These are phyloP conservation scores for Aleadryas rufinucha DNA, from an alignment of 2,113 vertebrate species.

Conservation along the genomic window DNA sequence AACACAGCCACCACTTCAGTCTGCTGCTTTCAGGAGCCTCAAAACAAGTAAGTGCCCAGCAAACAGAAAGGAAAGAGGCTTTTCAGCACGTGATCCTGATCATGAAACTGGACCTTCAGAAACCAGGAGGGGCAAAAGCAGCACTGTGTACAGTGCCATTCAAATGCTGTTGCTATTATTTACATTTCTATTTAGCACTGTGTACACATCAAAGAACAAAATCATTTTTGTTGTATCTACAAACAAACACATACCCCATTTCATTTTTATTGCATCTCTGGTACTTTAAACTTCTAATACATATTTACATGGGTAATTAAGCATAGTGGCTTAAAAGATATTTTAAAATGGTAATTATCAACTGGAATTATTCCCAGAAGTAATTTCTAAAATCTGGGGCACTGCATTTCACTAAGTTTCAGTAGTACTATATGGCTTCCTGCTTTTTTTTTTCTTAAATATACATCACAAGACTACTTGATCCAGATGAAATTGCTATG, in stretches of 20 bases:
- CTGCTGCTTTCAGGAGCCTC: not conserved
- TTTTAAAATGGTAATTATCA: conserved; percentile 48
- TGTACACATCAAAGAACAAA: not conserved
- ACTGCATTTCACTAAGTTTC: conserved; percentile 29
- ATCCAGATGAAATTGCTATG: conserved; percentile 9
- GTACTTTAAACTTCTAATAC: conserved; percentile 28
- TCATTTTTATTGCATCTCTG: not conserved
- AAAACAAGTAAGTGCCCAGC: not conserved
- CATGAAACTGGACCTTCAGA: not conserved
- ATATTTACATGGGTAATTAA: conserved; percentile 66
- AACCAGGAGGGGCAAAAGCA: not conserved
- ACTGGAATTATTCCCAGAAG: conserved; percentile 43
- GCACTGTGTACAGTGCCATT: not conserved
- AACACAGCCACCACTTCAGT: not conserved
- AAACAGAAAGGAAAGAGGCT: not conserved
- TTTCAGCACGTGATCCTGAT: not conserved
- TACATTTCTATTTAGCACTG: not conserved
- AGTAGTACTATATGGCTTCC: not conserved
- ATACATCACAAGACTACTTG: not conserved
- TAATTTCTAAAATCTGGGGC: conserved; percentile 21
- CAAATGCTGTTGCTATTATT: not conserved
- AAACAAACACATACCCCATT: not conserved
- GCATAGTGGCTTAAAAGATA: not conserved
- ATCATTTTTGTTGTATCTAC: not conserved
- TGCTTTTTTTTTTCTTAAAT: not conserved